Evolutionary conservation across 1,140 invertebrate species (phyloP).

Genomic region (Neotoxoptera formosana): DNA sequence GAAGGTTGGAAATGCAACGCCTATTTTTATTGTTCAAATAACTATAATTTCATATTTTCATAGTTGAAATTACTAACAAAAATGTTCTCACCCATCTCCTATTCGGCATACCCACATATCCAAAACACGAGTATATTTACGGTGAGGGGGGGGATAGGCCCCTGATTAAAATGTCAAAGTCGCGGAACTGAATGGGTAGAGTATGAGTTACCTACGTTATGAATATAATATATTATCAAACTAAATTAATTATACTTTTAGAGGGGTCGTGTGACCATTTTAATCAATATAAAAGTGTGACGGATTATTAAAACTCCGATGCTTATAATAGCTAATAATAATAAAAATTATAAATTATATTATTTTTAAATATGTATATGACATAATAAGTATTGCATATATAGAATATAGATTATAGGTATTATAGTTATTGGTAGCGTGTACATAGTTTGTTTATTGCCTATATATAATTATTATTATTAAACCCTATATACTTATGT

Average conservation of each 20-base stretch:
- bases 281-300: neutral
- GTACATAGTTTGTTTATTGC: neutral
- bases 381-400: neutral
- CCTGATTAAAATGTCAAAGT: neutral
- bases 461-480: neutral
- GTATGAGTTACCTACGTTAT: neutral
- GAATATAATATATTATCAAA: neutral
- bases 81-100: neutral
- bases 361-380: neutral
- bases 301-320: neutral
- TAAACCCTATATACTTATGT: neutral
- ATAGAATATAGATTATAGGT: neutral
- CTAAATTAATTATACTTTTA: neutral
- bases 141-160: neutral
- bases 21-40: neutral
- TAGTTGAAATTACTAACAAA: neutral
- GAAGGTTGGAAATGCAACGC: neutral
- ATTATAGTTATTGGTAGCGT: neutral
- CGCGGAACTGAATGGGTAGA: neutral
- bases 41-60: neutral
- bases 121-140: neutral
- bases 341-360: neutral
- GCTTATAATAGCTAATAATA: neutral
- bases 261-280: neutral
- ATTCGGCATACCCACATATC: neutral